Evolutionary conservation across 2,113 vertebrate species (phyloP), one percentile per base, ranked within the genome.

Genomic region (Nibea albiflora): DNA sequence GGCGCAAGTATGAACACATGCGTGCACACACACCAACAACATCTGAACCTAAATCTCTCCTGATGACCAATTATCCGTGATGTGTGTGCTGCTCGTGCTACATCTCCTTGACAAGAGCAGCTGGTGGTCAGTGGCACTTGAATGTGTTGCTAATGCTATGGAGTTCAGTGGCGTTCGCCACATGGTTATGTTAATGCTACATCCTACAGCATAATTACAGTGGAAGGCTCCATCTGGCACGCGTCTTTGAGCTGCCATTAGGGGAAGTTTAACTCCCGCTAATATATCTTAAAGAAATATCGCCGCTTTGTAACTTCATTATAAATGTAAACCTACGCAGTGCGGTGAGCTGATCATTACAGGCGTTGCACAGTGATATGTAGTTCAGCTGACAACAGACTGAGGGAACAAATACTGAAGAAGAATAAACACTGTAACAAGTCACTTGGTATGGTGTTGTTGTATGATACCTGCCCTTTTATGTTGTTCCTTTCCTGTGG

Each of bases 61-160:
- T 73, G 72, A 28, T 58, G 71, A 62, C 69, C 53, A 68, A 76
- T 81, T 63, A 72, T 49, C 64, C 42, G 8, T 39, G 47, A 74
- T 58, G 47, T 50, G n/a, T 49, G 3, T 16, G 44, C 44, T 49
- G 61, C 72, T 54, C 3, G 8, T 73, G 73, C 60, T 12, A 81
- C 14, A 67, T 74, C 72, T 54, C 57, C 63, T 66, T 78, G 54
- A 58, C 62, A 35, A 5, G 53, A 67, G 61, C 57, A 81, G 76
- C 72, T 72, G 50, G 47, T 53, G 75, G 71, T 72, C 65, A 35
- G 26, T 17, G 72, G 56, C 44, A 62, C 14, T 44, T 57, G 22
- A 78, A 5, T 50, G 53, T 76, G 80, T 24, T 64, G 39, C 28
- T 52, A 52, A 56, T 24, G 46, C 75, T 49, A 3, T 7, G 6